phyloP scores from a whole-genome alignment of 2,888 invertebrate genomes.

The Catocala sponsa region DNA sequence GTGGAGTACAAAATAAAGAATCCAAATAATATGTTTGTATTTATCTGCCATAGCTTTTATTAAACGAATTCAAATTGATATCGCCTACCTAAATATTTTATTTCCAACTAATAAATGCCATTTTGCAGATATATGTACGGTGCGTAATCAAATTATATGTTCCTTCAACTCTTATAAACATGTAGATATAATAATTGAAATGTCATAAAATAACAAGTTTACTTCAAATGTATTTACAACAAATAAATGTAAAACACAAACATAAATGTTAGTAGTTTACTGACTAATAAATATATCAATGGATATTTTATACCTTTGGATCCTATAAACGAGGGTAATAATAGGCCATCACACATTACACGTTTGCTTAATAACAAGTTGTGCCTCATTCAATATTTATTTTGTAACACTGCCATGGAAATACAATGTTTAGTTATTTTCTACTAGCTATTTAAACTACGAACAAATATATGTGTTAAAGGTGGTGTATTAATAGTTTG shows the following conservation, averaged over 20 bases:
- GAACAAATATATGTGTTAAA: too few relatives aligned
- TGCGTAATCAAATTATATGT: background rate
- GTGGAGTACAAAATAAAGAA: too few relatives aligned
- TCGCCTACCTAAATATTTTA: background rate
- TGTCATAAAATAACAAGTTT: background rate
- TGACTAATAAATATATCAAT: constrained; percentile 5
- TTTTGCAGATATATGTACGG: background rate
- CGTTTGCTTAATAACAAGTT: too few relatives aligned
- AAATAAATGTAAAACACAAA: constrained; percentile 4
- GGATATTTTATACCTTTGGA: background rate
- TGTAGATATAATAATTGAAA: background rate
- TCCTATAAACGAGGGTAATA: background rate
- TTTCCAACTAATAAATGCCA: background rate
- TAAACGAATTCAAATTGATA: too few relatives aligned
- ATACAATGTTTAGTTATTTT: too few relatives aligned
- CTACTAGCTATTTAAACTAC: too few relatives aligned
- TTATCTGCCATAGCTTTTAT: too few relatives aligned
- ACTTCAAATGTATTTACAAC: background rate
- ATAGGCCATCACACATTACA: background rate
- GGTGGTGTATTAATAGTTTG: too few relatives aligned
- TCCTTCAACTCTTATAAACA: background rate
- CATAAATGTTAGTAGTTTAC: constrained; percentile 14
- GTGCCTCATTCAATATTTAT: too few relatives aligned
- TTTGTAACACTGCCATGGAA: too few relatives aligned
- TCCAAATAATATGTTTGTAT: too few relatives aligned